A percentile compares a stretch with the other conserved stretches of the same genome.
These are phyloP conservation scores for Listronotus oregonensis DNA, from an alignment of 1,140 invertebrate genomes.

Conservation along the genomic window DNA sequence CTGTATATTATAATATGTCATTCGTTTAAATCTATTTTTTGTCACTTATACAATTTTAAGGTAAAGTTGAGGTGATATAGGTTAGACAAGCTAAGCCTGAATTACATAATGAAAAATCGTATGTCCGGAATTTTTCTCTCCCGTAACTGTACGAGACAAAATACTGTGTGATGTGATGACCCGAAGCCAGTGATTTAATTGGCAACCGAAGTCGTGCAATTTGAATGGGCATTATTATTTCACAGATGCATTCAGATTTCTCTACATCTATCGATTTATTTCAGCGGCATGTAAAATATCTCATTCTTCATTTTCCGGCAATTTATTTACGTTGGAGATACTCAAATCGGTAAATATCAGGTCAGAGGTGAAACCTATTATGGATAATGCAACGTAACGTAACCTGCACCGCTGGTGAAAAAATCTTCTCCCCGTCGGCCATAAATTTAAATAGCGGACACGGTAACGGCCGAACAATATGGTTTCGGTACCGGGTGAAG, in stretches of 20 bases:
- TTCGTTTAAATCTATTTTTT: too few relatives aligned
- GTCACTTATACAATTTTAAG: too few relatives aligned
- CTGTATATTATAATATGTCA: too few relatives aligned
- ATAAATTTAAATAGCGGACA: constrained; percentile 33
- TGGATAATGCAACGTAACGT: constrained; percentile 14
- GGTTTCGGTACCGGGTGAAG: background rate
- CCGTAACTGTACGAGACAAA: too few relatives aligned
- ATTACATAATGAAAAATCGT: too few relatives aligned
- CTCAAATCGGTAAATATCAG: constrained; percentile 30
- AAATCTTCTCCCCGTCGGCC: constrained; percentile 4
- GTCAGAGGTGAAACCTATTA: constrained; percentile 34
- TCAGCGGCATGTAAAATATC: constrained; percentile 24
- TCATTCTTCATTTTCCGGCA: constrained; percentile 31
- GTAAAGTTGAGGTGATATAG: too few relatives aligned
- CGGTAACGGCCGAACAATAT: constrained; percentile 20
- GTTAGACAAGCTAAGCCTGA: too few relatives aligned
- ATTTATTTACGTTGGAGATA: constrained; percentile 28
- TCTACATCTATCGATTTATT: constrained; percentile 25
- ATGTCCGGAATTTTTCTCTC: too few relatives aligned
- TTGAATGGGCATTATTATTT: constrained; percentile 6
- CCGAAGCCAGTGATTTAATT: constrained; percentile 24
- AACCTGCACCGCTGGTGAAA: constrained; percentile 17
- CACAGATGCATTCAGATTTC: constrained; percentile 21
- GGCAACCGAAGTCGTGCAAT: constrained; percentile 25
- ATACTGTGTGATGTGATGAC: too few relatives aligned